Conservation (phyloP, 2,113 vertebrate genomes). For the Anoplopoma fimbria region DNA sequence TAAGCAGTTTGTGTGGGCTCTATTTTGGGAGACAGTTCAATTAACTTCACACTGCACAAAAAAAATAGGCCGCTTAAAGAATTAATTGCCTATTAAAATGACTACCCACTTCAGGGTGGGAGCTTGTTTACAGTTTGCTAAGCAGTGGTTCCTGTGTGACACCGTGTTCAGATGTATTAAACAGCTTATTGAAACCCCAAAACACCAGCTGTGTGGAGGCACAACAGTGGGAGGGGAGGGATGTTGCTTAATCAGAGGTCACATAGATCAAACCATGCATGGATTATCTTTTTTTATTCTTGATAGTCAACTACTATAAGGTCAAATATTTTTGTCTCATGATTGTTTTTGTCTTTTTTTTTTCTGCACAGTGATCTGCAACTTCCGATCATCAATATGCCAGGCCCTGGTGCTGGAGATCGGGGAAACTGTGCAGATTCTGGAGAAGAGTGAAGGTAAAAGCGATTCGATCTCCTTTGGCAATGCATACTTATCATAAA, state of each 20-base stretch:
- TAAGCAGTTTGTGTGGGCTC: conserved; percentile 67
- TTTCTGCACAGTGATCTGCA: conserved; percentile 90
- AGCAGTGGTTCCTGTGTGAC: conserved; percentile 58
- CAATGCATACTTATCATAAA: neutral
- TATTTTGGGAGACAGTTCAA: conserved; percentile 73
- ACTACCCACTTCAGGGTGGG: conserved; percentile 71
- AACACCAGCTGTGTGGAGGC: conserved; percentile 32
- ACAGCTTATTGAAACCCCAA: conserved; percentile 65
- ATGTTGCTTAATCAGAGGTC: conserved; percentile 26
- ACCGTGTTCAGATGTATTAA: conserved; percentile 61
- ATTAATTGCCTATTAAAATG: conserved; percentile 79
- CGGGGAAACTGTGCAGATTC: conserved; percentile 97
- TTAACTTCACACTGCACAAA: conserved; percentile 67
- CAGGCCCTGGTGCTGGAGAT: conserved; percentile 96
- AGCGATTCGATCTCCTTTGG: neutral
- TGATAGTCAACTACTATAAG: neutral
- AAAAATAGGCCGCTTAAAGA: conserved; percentile 70
- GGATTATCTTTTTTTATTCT: neutral
- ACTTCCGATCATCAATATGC: conserved; percentile 93
- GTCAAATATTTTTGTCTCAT: conserved; percentile 1
- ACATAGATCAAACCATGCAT: conserved; percentile 15
- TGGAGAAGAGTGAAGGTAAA: conserved; percentile 97
- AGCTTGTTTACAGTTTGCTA: conserved; percentile 73
- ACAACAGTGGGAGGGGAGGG: neutral
- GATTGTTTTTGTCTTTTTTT: conserved; percentile 3